These are phyloP conservation scores for Diarsia mendica DNA, from an alignment of 2,888 invertebrate species.

Conservation along the genomic window DNA sequence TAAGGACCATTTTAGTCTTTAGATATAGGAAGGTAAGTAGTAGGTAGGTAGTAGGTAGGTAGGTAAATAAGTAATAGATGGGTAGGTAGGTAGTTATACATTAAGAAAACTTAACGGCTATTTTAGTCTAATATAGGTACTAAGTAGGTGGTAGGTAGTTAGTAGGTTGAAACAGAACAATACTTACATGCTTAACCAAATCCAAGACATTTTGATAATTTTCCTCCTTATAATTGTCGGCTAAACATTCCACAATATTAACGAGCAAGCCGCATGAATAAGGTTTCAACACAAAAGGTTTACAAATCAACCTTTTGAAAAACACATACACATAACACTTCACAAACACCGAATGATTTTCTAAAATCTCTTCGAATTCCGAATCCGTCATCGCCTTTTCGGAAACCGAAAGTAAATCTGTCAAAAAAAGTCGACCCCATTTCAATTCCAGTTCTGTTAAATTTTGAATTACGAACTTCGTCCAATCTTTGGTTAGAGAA, in stretches of 20 bases:
- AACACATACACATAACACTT: slow-evolving; percentile 59
- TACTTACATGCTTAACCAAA: slow-evolving; percentile 74
- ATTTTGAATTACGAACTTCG: slow-evolving; percentile 17
- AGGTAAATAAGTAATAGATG: too few species aligned
- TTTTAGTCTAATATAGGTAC: too few species aligned
- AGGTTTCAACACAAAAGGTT: slow-evolving; percentile 24
- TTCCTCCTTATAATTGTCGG: slow-evolving; percentile 64
- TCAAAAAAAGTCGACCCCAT: slow-evolving; percentile 51
- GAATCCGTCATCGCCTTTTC: slow-evolving; percentile 59
- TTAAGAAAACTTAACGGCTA: too few species aligned
- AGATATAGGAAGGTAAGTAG: too few species aligned
- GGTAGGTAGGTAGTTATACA: too few species aligned
- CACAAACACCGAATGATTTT: slow-evolving; percentile 58
- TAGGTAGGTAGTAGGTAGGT: too few species aligned
- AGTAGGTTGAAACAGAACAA: not conserved
- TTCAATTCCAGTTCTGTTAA: not conserved
- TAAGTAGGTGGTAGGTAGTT: too few species aligned
- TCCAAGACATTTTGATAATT: slow-evolving; percentile 64
- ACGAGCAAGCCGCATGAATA: slow-evolving; percentile 59
- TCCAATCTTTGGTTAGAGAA: slow-evolving; percentile 18
- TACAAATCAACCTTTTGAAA: slow-evolving; percentile 41
- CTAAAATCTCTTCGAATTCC: slow-evolving; percentile 64
- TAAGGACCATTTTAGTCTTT: too few species aligned
- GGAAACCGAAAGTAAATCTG: slow-evolving; percentile 70
- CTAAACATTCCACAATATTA: slow-evolving; percentile 68